phyloP scores from a whole-genome alignment of 1,140 invertebrate species.

The Bombus fervidus region DNA sequence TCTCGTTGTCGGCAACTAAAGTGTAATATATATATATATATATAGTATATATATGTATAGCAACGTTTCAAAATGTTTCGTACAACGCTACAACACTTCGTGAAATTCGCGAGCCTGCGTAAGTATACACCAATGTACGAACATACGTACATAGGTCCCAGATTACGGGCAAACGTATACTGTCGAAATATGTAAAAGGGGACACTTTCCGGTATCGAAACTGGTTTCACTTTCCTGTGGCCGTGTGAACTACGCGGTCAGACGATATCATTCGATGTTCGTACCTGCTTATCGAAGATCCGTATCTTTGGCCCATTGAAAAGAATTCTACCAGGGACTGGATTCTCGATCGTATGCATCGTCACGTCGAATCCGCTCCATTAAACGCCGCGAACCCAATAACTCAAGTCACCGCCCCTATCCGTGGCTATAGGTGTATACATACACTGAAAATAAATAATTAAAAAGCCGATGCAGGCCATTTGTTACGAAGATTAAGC shows the following conservation, averaged over 20 bases:
- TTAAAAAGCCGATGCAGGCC: slow-evolving; percentile 60
- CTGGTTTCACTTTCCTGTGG: slow-evolving; percentile 64
- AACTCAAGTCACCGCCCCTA: neutral
- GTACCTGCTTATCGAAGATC: slow-evolving; percentile 63
- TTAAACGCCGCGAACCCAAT: slow-evolving; percentile 22
- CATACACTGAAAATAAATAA: slow-evolving; percentile 70
- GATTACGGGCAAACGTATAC: neutral
- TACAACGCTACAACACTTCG: too few species aligned
- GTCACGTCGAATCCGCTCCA: slow-evolving; percentile 56
- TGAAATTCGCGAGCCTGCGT: too few species aligned
- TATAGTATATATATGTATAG: too few species aligned
- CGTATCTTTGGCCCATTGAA: slow-evolving; percentile 41
- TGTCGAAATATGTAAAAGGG: slow-evolving; percentile 33
- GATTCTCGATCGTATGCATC: slow-evolving; percentile 44
- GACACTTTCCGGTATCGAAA: slow-evolving; percentile 46
- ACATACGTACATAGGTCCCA: neutral
- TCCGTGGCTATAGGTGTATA: slow-evolving; percentile 18
- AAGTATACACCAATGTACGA: too few species aligned
- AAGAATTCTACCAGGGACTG: slow-evolving; percentile 13
- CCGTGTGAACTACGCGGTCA: slow-evolving; percentile 55
- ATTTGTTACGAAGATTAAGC: slow-evolving; percentile 68
- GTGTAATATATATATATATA: too few species aligned
- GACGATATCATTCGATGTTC: slow-evolving; percentile 61
- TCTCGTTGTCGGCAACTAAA: too few species aligned
- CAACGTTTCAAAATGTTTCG: too few species aligned